Base-by-base conservation (phyloP, 2,888 invertebrate species). In the Epistrophe grossulariae region DNA sequence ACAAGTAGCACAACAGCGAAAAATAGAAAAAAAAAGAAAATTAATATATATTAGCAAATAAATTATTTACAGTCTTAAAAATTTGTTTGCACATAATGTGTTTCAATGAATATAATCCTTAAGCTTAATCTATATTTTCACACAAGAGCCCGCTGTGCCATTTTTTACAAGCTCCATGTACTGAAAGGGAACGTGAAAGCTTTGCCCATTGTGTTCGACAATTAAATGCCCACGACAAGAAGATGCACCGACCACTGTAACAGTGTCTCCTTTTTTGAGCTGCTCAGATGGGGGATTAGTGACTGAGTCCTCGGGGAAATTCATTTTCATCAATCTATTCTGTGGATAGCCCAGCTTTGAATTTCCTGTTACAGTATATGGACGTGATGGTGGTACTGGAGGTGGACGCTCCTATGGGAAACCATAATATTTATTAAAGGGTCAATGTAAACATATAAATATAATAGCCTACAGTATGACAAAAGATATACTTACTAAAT, bases 271-370 rank as follows among this genome's bases (percentile, higher is more conserved):
- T 93, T 97, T 96, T 90, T 96, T 94, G 79, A 97, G 92, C 66
- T 95, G 95, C 81, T 94, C 89, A 48, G 90, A 88, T 71, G 91
- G 87, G 72, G 92, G 90, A 90, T 91, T 92, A 82, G 91, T 90
- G 48, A 91, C 89, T 38, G 92, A 91, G 89, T 93, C 93, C 94
- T 96, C 96, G 89, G 96, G 96, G 94, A 96, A 98, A 89, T 96
- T 96, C 94, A 97, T 96, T 93, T 97, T 97, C 97, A 98, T 97
- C 80, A 97, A 94, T 91, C 98, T 95, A 89, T 96, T 97, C 94
- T 98, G 98, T 88, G 98, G 98, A 94, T 98, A 98, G 90, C 97
- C 96, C 89, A 98, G 94, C 94, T 98, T 98, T 80, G 97, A 97
- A 92, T 98, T 97, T 90, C 97, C 97, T 38, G 96, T 94, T 81